Conservation (phyloP, 2,113 vertebrate species). For the Chloropsis hardwickii region DNA sequence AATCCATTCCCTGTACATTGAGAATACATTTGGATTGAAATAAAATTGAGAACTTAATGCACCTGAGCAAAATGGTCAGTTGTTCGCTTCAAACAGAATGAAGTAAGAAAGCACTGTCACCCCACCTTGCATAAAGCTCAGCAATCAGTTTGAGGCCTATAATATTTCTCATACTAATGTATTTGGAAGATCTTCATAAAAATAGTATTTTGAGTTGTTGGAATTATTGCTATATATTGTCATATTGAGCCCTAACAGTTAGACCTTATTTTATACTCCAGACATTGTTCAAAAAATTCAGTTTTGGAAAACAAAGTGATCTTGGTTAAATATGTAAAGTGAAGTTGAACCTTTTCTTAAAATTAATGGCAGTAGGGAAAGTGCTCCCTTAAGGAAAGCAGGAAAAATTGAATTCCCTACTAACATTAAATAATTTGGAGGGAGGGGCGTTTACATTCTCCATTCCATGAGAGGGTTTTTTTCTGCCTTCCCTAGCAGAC, state of each 20-base stretch:
- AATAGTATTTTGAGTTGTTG: not conserved
- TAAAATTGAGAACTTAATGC: not conserved
- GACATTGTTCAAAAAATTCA: not conserved
- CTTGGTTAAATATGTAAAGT: not conserved
- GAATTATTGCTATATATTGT: not conserved
- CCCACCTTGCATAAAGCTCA: not conserved
- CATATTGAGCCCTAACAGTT: not conserved
- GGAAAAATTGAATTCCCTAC: no score
- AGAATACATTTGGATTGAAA: not conserved
- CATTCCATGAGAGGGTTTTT: no score
- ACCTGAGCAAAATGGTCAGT: not conserved
- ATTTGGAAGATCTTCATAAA: not conserved
- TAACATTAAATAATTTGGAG: no score
- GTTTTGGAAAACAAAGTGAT: not conserved
- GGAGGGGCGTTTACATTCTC: no score
- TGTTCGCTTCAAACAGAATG: fast-evolving
- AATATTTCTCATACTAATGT: not conserved
- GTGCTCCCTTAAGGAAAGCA: no score
- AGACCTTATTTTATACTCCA: not conserved
- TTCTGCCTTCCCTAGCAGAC: no score
- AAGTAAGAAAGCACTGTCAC: not conserved
- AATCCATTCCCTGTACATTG: not conserved
- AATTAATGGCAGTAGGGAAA: not conserved
- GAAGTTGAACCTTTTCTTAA: not conserved
- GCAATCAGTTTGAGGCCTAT: not conserved